Conservation (phyloP, 1,140 invertebrate genomes). For the Acromyrmex heyeri region DNA sequence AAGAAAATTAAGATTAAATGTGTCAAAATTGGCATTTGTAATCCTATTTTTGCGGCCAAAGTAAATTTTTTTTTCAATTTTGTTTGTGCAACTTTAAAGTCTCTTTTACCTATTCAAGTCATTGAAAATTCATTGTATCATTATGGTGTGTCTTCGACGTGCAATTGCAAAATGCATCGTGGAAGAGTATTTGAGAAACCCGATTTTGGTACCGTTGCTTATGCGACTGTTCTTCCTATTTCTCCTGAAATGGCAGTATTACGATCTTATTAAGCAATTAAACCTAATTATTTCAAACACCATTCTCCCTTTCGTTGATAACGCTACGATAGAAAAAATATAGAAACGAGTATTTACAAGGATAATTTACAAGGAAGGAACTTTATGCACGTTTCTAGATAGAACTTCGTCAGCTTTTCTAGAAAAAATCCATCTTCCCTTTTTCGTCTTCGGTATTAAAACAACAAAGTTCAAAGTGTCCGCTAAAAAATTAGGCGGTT, state of each 20-base stretch:
- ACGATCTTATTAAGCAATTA: slow-evolving; percentile 35
- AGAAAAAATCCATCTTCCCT: slow-evolving; percentile 51
- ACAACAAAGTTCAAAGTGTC: slow-evolving; percentile 49
- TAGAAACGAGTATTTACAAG: slow-evolving; percentile 76
- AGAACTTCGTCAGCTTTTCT: slow-evolving; percentile 48
- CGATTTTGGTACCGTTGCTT: slow-evolving; percentile 58
- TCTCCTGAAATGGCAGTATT: slow-evolving; percentile 53
- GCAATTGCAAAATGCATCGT: slow-evolving; percentile 59
- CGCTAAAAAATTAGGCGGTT: slow-evolving; percentile 37
- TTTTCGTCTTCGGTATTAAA: slow-evolving; percentile 34
- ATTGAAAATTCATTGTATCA: slow-evolving; percentile 4
- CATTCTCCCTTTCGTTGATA: slow-evolving; percentile 63
- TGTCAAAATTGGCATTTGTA: no score
- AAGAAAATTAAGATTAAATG: no score
- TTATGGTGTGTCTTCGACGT: slow-evolving; percentile 66
- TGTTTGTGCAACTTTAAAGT: no score
- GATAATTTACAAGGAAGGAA: slow-evolving; percentile 65
- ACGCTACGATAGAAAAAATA: slow-evolving; percentile 75
- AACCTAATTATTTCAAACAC: slow-evolving; percentile 40
- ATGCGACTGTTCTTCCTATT: not conserved
- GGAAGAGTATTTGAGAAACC: slow-evolving; percentile 69
- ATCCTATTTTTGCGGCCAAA: no score
- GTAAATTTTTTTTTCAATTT: no score
- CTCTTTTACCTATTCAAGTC: not conserved
- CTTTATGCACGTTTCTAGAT: slow-evolving; percentile 66